A percentile compares a stretch with the other conserved stretches of the same genome.
Evolutionary conservation across 2,888 invertebrate species (phyloP).

Genomic region (Dioctria linearis): DNA sequence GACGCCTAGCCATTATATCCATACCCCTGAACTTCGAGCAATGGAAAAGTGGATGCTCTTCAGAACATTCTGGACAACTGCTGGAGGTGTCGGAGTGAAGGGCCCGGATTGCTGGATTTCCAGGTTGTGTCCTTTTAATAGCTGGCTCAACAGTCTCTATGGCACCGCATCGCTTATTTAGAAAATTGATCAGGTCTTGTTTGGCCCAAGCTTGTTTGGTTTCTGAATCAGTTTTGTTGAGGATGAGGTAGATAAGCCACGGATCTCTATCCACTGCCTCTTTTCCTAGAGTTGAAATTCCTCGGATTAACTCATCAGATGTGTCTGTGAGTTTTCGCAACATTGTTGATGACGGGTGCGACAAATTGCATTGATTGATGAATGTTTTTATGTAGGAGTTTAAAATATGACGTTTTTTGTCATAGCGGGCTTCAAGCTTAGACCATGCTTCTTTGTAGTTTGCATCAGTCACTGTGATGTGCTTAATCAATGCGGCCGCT

Average conservation of each 20-base stretch:
- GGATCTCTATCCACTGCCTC: neutral
- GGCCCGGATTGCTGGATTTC: neutral
- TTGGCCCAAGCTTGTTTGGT: conserved; percentile 2
- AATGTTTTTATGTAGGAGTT: neutral
- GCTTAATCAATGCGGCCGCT: neutral
- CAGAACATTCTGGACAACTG: neutral
- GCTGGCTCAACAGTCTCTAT: neutral
- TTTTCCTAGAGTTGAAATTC: neutral
- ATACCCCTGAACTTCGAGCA: too few relatives aligned
- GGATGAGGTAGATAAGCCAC: neutral
- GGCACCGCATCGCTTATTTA: neutral
- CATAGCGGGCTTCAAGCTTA: neutral
- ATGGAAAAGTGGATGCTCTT: neutral
- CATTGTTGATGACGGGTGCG: neutral
- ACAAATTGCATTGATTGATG: neutral
- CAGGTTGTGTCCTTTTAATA: neutral
- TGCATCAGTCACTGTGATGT: too few relatives aligned
- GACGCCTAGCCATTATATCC: neutral
- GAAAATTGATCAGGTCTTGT: neutral
- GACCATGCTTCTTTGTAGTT: neutral
- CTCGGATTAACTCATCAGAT: neutral
- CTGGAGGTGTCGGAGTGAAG: neutral
- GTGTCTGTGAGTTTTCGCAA: neutral
- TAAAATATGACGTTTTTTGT: neutral
- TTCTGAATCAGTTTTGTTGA: neutral